Base-by-base conservation (phyloP, 2,797 vertebrate genomes). In the Xyrichtys novacula region DNA sequence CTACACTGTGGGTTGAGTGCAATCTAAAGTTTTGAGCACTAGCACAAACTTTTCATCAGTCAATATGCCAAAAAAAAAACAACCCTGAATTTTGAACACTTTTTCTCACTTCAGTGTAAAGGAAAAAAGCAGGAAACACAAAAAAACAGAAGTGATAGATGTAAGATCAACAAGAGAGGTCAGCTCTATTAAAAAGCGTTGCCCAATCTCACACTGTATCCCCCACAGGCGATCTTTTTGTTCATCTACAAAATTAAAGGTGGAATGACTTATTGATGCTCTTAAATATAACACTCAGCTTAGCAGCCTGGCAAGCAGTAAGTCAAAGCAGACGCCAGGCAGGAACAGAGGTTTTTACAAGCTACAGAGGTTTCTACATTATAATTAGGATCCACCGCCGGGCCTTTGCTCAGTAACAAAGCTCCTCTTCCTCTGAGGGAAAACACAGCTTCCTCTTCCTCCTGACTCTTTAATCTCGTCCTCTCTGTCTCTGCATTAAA, bases 331-430 rank as follows among this genome's bases (percentile, higher is more conserved):
- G 43, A 23, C 58, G 25, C n/a, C 42, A 56, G 19, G 12, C 17
- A 60, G 23, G 29, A 43, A 65, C 11, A 14, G 11, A 65, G 57
- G 28, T 42, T 47, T 82, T 69, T 47, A 60, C 47, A 43, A 65
- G 62, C 60, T 38, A 46, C 31, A 31, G 61, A 57, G 63, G 52
- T 60, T 82, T 75, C 65, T 52, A 56, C 58, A 65, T 60, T 56
- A 73, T 83, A 75, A 85, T 89, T 81, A 80, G 59, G 66, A 79
- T 78, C 64, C 64, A 53, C 57, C 70, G 49, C 71, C 26, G 4
- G 58, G 29, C 42, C 63, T 66, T 31, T 25, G 36, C 76, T 82
- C 73, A 74, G 84, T 81, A 83, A 81, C 31, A 29, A 54, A 61
- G 57, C 47, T 68, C 66, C 71, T 20, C 23, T 76, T 56, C 42